Base-by-base conservation (phyloP, 2,113 vertebrate species). In the Cephalopholis sonnerati region DNA sequence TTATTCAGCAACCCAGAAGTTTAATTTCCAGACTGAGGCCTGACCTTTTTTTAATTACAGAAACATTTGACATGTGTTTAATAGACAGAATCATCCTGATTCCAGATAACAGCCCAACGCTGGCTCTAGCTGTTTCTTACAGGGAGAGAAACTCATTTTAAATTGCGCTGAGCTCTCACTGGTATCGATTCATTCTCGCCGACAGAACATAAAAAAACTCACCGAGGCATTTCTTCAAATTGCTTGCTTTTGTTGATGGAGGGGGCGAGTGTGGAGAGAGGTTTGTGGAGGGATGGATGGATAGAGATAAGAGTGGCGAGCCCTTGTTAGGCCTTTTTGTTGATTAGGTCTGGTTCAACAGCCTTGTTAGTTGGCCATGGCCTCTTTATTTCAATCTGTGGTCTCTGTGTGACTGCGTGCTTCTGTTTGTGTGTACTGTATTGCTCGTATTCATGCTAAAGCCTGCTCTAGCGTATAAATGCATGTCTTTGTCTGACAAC, bases 271-370 rank as follows among this genome's bases (percentile, higher is more conserved):
- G 67, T 46, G 41, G 39, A 58, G 53, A 36, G n/a, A 44, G 75
- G 51, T 55, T 73, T 61, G 50, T 53, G 46, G 41, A 71, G 22
- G 27, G 77, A 81, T 9, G 77, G 55, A 82, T 58, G 61, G 70
- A 73, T 5, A 29, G 48, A 83, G 79, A 13, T 32, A 81, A 77
- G 46, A 91, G 78, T 59, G 67, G 27, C 15, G 3, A 77, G 73
- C 51, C 22, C 78, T 79, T 76, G 55, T 84, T 68, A 44, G 57
- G 36, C 53, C 54, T 57, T 82, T 85, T 63, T 55, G 73, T 91
- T 89, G 76, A 89, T 88, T 84, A 77, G 51, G 50, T 63, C 77
- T 59, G 62, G 76, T 89, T 86, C 80, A 89, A 62, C 59, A 90
- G 82, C 63, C 85, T 79, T 82, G 81, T 75, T 87, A 54, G 74